Percentiles rank a stretch among this genome's conserved stretches.
Conservation (phyloP, 2,113 vertebrate genomes). For the Otolemur garnettii region DNA sequence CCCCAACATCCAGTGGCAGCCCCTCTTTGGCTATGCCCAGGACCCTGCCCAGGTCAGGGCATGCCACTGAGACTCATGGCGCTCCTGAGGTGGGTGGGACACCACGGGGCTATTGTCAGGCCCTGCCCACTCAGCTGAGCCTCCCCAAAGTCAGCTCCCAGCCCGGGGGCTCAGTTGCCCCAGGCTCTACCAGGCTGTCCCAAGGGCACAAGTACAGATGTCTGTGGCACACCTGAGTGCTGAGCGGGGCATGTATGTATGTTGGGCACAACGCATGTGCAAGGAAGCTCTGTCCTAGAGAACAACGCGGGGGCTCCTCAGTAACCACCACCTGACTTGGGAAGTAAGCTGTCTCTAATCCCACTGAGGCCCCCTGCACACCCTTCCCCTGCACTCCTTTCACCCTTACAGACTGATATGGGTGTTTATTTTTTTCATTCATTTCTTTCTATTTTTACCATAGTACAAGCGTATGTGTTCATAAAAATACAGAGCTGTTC, state of each 20-base stretch:
- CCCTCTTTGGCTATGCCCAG: not conserved
- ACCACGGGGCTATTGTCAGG: not conserved
- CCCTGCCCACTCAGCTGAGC: not conserved
- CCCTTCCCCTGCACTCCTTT: not conserved
- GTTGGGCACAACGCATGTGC: fast-evolving
- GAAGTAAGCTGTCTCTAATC: not conserved
- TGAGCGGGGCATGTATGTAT: not conserved
- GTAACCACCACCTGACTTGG: not conserved
- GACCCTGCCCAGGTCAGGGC: not conserved
- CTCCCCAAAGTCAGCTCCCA: not conserved
- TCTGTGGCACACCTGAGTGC: not conserved
- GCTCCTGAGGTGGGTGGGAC: not conserved
- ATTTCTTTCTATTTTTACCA: not conserved
- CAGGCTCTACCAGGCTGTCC: not conserved
- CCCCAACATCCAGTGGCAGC: not conserved
- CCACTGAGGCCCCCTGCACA: not conserved
- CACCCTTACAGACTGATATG: not conserved
- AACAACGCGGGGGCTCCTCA: not conserved
- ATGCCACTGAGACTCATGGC: not conserved
- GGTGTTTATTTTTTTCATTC: not conserved
- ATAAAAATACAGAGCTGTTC: not conserved
- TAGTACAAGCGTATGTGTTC: not conserved
- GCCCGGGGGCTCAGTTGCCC: not conserved
- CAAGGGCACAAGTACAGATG: not conserved
- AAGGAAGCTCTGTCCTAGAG: not conserved